phyloP scores from a whole-genome alignment of 2,113 vertebrate species.

The Nipponia nippon region DNA sequence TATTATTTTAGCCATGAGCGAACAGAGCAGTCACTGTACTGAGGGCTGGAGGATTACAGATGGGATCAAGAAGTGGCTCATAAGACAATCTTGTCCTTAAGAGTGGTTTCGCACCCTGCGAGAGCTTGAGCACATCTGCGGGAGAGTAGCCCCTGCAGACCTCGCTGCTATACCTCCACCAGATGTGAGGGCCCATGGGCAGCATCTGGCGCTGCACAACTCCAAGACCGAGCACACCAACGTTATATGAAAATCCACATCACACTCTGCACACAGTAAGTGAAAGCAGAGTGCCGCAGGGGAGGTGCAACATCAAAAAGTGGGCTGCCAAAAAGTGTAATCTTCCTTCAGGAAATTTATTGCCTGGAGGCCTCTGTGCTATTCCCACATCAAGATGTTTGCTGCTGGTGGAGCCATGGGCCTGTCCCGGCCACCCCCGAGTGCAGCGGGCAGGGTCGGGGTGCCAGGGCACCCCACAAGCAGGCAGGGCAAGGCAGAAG shows the following conservation, averaged over 20 bases:
- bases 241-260: neutral
- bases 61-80: slow-evolving; percentile 32
- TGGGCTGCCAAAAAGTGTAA: neutral
- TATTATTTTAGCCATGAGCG: neutral
- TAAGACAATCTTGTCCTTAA: slow-evolving; percentile 5
- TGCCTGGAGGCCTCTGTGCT: neutral
- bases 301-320: slow-evolving; percentile 10
- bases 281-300: slow-evolving; percentile 13
- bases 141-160: neutral
- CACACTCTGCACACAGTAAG: neutral
- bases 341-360: slow-evolving; percentile 9
- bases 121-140: slow-evolving; percentile 20
- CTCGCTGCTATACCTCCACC: neutral
- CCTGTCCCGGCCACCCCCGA: neutral
- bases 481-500: neutral
- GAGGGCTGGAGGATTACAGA: neutral
- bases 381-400: neutral
- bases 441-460: fast-evolving
- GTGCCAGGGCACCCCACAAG: neutral
- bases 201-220: slow-evolving; percentile 12
- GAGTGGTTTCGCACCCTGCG: neutral
- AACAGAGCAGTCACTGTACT: neutral
- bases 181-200: slow-evolving; percentile 21
- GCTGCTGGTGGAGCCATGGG: neutral
- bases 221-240: neutral